A percentile compares a stretch with the other conserved stretches of the same genome.
Conservation (phyloP, 2,113 vertebrate species). For the Sialia sialis region DNA sequence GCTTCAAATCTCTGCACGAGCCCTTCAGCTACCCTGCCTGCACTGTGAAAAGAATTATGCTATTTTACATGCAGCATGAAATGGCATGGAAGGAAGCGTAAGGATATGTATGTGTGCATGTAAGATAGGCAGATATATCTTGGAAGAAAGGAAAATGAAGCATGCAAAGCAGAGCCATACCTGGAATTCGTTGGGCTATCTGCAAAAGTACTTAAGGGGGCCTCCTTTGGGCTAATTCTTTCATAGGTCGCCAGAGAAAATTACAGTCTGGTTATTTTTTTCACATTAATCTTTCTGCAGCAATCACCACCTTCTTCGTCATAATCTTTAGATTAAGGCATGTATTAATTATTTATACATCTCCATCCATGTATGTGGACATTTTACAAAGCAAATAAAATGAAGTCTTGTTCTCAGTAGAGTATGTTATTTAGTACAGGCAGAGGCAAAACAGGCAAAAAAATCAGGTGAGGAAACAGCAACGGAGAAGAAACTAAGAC, state of each 20-base stretch:
- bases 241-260: constrained; percentile 19
- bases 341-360: constrained; percentile 43
- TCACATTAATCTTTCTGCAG: constrained; percentile 26
- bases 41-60: neutral
- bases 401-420: neutral
- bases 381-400: constrained; percentile 15
- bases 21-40: neutral
- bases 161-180: neutral
- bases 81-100: neutral
- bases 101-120: neutral
- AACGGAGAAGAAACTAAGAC: neutral
- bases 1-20: neutral
- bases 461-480: neutral
- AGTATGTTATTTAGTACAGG: neutral
- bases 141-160: neutral
- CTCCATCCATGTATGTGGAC: neutral
- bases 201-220: constrained; percentile 43
- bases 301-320: constrained; percentile 32
- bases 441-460: neutral
- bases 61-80: neutral
- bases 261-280: constrained; percentile 19
- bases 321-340: constrained; percentile 46
- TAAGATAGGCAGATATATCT: neutral
- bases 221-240: constrained; percentile 36
- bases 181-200: constrained; percentile 23